Evolutionary conservation across 2,797 vertebrate species (phyloP).

Genomic region (Myiotriccus ornatus): DNA sequence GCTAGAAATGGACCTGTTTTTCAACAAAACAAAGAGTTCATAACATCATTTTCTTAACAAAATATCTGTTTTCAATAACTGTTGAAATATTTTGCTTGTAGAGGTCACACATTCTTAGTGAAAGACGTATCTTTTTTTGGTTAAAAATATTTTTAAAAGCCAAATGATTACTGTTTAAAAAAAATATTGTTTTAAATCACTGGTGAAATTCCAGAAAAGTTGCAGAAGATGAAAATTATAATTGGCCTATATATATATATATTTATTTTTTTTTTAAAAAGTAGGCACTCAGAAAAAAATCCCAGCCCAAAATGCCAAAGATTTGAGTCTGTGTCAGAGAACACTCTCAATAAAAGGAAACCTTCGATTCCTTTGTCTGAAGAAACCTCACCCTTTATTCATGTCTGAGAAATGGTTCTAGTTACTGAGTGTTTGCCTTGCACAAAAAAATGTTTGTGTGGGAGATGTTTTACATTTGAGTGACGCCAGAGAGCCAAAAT

Average conservation of each 20-base stretch:
- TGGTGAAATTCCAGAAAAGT: neutral
- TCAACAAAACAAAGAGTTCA: neutral
- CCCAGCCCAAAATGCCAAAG: neutral
- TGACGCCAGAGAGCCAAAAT: conserved; percentile 41
- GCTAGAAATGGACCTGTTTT: neutral
- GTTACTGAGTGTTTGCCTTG: conserved; percentile 39
- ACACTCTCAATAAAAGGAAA: neutral
- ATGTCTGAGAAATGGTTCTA: conserved; percentile 37
- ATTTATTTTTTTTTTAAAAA: neutral
- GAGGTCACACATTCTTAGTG: conserved; percentile 23
- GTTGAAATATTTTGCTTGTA: conserved; percentile 3
- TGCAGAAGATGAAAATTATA: neutral
- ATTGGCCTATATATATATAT: neutral
- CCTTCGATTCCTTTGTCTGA: conserved; percentile 30
- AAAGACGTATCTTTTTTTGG: neutral
- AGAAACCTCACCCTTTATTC: conserved; percentile 53
- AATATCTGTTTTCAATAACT: conserved; percentile 31
- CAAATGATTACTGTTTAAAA: neutral
- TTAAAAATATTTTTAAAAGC: neutral
- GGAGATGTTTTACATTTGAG: conserved; percentile 53
- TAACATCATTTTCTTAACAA: neutral
- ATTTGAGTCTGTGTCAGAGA: conserved; percentile 11
- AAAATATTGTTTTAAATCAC: neutral
- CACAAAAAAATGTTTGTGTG: conserved; percentile 20
- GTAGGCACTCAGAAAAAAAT: neutral